Conservation (phyloP, 1,140 invertebrate species). For the Leptinotarsa texana region DNA sequence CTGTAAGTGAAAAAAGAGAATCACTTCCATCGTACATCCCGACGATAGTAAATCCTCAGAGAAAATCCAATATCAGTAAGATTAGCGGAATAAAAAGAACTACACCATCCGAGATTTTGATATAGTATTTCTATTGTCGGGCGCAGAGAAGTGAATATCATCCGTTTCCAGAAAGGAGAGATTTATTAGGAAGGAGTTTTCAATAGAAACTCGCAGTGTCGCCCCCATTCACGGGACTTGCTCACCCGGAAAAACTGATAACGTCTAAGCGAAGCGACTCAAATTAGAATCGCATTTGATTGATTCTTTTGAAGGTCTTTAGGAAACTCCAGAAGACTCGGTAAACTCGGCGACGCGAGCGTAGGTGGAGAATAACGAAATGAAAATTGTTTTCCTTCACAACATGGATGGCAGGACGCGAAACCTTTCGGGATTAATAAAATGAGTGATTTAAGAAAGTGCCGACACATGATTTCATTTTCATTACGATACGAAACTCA, state of each 20-base stretch:
- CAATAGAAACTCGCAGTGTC: conserved; percentile 37
- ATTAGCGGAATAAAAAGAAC: conserved; percentile 6
- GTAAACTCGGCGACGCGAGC: too few relatives aligned
- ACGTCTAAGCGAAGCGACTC: conserved; percentile 29
- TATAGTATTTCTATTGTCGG: conserved; percentile 33
- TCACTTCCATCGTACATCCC: too few relatives aligned
- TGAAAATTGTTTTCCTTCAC: too few relatives aligned
- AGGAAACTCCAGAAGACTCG: too few relatives aligned
- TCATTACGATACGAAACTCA: too few relatives aligned
- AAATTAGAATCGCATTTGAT: conserved; percentile 41
- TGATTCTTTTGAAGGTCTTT: conserved; percentile 19
- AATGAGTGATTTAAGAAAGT: too few relatives aligned
- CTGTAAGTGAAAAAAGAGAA: too few relatives aligned
- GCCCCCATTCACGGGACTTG: conserved; percentile 34
- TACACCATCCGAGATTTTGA: conserved; percentile 30
- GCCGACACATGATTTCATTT: too few relatives aligned
- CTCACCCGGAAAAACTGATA: conserved; percentile 40
- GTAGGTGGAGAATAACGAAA: too few relatives aligned
- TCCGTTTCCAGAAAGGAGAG: conserved; percentile 29
- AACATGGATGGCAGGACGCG: too few relatives aligned
- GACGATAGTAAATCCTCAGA: not conserved
- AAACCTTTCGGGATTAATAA: too few relatives aligned
- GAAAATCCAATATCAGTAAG: conserved; percentile 10
- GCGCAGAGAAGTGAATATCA: conserved; percentile 37
- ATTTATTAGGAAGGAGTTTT: conserved; percentile 40